A percentile compares a stretch with the other conserved stretches of the same genome.
Conservation (phyloP, 2,888 invertebrate genomes). For the Tromatobia lineatoria region DNA sequence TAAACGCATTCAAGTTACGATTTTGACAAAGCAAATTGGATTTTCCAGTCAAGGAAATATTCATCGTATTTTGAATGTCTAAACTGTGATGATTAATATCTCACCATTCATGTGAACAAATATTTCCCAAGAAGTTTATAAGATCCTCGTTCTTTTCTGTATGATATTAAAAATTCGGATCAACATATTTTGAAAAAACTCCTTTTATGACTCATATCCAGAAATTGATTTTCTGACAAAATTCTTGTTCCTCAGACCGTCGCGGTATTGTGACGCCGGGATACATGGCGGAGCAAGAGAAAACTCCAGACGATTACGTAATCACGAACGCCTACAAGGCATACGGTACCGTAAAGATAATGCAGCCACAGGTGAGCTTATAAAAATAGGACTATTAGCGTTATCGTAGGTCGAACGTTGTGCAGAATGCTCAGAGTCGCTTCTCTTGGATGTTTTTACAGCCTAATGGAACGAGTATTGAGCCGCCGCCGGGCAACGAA, state of each 20-base stretch:
- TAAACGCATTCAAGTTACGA: constrained; percentile 14
- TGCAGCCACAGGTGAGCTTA: constrained; percentile 83
- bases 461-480: constrained; percentile 78
- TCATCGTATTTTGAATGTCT: too few relatives aligned
- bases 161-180: too few relatives aligned
- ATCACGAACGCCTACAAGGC: constrained; percentile 87
- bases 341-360: constrained; percentile 86
- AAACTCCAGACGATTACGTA: constrained; percentile 86
- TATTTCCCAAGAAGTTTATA: too few relatives aligned
- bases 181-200: too few relatives aligned
- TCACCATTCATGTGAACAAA: too few relatives aligned
- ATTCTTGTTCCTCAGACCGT: constrained; percentile 86
- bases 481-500: constrained; percentile 78
- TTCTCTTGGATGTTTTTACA: constrained; percentile 56
- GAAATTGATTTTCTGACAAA: background rate
- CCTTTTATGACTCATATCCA: background rate
- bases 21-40: too few relatives aligned
- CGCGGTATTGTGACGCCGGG: constrained; percentile 91
- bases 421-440: background rate
- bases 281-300: constrained; percentile 88
- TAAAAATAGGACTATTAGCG: background rate
- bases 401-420: background rate
- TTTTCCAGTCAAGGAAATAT: too few relatives aligned
- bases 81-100: too few relatives aligned
- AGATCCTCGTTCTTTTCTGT: too few relatives aligned